phyloP scores from a whole-genome alignment of 1,140 invertebrate genomes.

The Planococcus citri region DNA sequence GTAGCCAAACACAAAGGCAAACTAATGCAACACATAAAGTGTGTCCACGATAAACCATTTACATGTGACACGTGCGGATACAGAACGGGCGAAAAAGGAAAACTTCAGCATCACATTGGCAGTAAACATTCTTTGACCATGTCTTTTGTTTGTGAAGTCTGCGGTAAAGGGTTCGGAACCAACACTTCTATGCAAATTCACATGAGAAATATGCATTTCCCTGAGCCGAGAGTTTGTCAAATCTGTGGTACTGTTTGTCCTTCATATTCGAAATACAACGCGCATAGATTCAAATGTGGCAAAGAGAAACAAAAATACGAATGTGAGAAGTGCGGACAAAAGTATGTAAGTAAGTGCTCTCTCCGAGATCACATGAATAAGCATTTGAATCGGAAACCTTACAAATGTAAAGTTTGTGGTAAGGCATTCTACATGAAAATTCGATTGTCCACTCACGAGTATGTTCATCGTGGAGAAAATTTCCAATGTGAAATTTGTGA shows the following conservation, averaged over 20 bases:
- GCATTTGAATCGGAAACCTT: slow-evolving; percentile 14
- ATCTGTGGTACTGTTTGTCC: slow-evolving; percentile 44
- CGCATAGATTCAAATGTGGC: slow-evolving; percentile 36
- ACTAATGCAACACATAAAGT: slow-evolving; percentile 23
- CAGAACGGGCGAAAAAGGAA: slow-evolving; percentile 38
- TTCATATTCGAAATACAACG: slow-evolving; percentile 46
- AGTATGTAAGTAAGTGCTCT: neutral
- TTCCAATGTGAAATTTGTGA: slow-evolving; percentile 20
- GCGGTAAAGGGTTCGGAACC: slow-evolving; percentile 43
- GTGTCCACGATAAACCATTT: slow-evolving; percentile 38
- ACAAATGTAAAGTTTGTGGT: slow-evolving; percentile 23
- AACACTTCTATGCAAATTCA: slow-evolving; percentile 43
- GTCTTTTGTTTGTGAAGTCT: slow-evolving; percentile 46
- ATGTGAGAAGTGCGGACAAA: slow-evolving; percentile 23
- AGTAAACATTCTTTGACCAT: slow-evolving; percentile 46
- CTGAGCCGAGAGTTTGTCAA: slow-evolving; percentile 51
- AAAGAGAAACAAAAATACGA: slow-evolving; percentile 16
- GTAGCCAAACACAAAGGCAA: slow-evolving; percentile 30
- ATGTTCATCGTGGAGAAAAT: slow-evolving; percentile 11
- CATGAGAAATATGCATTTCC: slow-evolving; percentile 42
- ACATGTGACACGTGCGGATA: slow-evolving; percentile 40
- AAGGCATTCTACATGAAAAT: slow-evolving; percentile 20
- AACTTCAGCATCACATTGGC: slow-evolving; percentile 37
- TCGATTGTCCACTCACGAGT: slow-evolving; percentile 17
- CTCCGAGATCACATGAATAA: slow-evolving; percentile 21